Base-by-base conservation (phyloP, 2,888 invertebrate species). In the Axea sp. region DNA sequence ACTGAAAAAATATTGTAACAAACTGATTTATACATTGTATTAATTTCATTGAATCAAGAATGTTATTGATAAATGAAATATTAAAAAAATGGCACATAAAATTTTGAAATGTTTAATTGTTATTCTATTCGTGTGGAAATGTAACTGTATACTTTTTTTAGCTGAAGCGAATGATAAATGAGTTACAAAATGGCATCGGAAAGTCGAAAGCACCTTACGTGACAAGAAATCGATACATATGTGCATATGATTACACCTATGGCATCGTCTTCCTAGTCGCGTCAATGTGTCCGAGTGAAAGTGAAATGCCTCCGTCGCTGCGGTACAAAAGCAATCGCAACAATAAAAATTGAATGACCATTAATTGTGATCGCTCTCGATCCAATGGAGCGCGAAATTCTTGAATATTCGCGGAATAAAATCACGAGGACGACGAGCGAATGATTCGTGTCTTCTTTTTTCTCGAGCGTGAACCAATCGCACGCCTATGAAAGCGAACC, bases 251-350 rank as follows among this genome's bases (percentile, higher is more conserved):
- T 73, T 68, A 72, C 30, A 39, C 78, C 77, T 17, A 78, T 72
- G 76, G 78, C 75, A 76, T 78, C 81, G 77, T 79, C 81, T 82
- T 82, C 82, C 81, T 82, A 78, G 78, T 81, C 79, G 79, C 77
- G 76, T 77, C 78, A 77, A 53, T 24, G 33, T 22, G 74, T 78
- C 78, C 79, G 75, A 80, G 84, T 83, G 84, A 85, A 84, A 85
- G 84, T 79, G 77, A 81, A 83, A 60, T 77, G 77, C 73, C 77
- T 1, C 19, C 9, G 15, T 12, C 3, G 8, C 37, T 14, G 22
- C 39, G 11, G 9, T 73, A 43, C 72, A 73, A 75, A 76, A 77
- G 72, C 65, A 69, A 49, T 37, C 30, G 64, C 78, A 9, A 76
- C 72, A 78, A 77, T 81, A 75, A 72, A 78, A 82, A 80, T 81